Conservation (phyloP, 2,113 vertebrate genomes). For the Corapipo altera region DNA sequence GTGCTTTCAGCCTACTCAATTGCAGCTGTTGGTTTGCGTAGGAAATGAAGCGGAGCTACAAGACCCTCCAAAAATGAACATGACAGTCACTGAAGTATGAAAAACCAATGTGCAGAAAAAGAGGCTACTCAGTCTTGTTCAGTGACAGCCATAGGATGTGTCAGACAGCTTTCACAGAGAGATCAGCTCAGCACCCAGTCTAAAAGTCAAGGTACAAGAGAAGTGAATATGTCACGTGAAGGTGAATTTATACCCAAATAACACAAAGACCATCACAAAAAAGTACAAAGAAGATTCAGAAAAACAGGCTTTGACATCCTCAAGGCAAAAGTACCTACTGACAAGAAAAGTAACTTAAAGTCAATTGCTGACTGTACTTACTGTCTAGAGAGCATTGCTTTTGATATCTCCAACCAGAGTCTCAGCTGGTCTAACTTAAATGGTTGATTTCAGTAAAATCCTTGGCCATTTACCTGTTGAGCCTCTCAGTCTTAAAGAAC, state of each 20-base stretch:
- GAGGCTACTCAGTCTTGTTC: background rate
- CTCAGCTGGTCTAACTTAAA: background rate
- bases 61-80: background rate
- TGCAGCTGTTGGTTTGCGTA: background rate
- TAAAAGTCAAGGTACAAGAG: background rate
- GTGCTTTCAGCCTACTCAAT: background rate
- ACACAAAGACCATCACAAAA: background rate
- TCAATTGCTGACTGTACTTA: background rate
- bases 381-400: background rate
- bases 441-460: background rate
- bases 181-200: background rate
- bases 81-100: background rate
- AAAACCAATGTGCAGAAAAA: background rate
- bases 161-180: background rate
- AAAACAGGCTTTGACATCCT: background rate
- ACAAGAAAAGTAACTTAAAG: background rate
- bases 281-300: background rate
- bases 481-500: background rate
- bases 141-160: background rate
- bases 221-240: background rate
- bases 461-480: background rate
- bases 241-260: background rate
- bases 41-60: background rate
- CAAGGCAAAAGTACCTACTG: background rate
- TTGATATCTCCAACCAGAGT: background rate